Evolutionary conservation across 2,888 invertebrate species (phyloP).

Genomic region (Machimus rusticus): DNA sequence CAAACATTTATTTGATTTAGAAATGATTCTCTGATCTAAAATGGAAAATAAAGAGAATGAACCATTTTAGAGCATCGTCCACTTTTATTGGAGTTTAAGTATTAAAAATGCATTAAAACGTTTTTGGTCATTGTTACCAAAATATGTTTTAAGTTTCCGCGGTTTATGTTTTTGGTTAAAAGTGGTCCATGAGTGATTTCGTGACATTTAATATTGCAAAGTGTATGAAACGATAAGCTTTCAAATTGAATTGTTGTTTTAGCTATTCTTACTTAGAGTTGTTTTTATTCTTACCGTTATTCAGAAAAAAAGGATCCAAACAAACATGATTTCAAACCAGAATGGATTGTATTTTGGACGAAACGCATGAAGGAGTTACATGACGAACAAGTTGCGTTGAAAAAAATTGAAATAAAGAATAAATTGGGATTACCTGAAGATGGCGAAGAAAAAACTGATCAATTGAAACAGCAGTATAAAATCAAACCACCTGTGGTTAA

Average conservation of each 20-base stretch:
- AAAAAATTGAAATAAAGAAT: conserved; percentile 74
- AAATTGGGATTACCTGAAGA: conserved; percentile 67
- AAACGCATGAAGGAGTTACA: conserved; percentile 81
- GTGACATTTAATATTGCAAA: background rate
- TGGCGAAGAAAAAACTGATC: conserved; percentile 58
- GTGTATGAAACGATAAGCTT: background rate
- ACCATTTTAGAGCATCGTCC: background rate
- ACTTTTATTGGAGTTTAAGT: background rate
- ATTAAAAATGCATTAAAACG: background rate
- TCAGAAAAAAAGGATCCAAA: conserved; percentile 69
- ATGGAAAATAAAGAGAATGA: background rate
- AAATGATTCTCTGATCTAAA: background rate
- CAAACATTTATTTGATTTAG: background rate
- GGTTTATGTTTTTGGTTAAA: conserved; percentile 19
- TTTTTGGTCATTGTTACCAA: background rate
- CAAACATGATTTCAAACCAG: conserved; percentile 85
- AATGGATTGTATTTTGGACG: conserved; percentile 89
- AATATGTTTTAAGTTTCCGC: background rate
- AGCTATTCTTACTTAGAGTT: conserved; percentile 7
- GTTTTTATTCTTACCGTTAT: conserved; percentile 16
- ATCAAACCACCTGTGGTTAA: conserved; percentile 51
- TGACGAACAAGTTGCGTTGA: conserved; percentile 70
- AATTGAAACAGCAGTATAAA: conserved; percentile 59
- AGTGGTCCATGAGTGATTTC: conserved; percentile 3
- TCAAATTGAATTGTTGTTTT: background rate